Percentiles rank a stretch among this genome's conserved stretches.
phyloP scores from a whole-genome alignment of 2,888 invertebrate genomes.

The Vannuccia rotundouncinata region DNA sequence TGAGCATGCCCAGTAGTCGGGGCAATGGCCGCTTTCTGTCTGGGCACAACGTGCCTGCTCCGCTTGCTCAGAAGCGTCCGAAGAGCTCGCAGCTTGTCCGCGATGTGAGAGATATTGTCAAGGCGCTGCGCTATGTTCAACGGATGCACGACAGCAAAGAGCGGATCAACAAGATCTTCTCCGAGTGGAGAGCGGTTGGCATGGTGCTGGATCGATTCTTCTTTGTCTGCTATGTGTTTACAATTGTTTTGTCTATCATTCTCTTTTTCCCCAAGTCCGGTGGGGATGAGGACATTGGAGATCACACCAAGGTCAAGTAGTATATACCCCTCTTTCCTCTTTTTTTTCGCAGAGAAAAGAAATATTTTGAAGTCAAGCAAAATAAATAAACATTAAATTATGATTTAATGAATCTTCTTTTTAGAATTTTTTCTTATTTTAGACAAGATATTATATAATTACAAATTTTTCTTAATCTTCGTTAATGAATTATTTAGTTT shows the following conservation, averaged over 20 bases:
- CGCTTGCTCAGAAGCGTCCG: neutral
- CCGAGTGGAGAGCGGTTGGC: conserved; percentile 39
- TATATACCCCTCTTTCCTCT: neutral
- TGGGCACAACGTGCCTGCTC: neutral
- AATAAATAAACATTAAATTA: too few relatives aligned
- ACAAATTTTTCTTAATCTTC: too few relatives aligned
- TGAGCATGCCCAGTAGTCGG: neutral
- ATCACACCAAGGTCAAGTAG: conserved; percentile 9
- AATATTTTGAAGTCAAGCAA: too few relatives aligned
- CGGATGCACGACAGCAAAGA: conserved; percentile 37
- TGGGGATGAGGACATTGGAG: neutral
- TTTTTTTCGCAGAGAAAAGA: too few relatives aligned
- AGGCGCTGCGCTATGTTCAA: conserved; percentile 39
- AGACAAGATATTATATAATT: too few relatives aligned
- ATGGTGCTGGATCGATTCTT: conserved; percentile 39
- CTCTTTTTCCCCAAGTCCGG: conserved; percentile 40
- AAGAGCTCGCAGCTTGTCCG: neutral
- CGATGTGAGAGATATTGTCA: conserved; percentile 39
- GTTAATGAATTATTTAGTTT: too few relatives aligned
- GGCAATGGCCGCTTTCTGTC: neutral
- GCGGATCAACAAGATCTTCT: conserved; percentile 37
- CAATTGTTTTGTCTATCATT: conserved; percentile 38
- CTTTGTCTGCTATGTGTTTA: conserved; percentile 39
- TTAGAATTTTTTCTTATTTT: too few relatives aligned
- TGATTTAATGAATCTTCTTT: too few relatives aligned